Evolutionary conservation across 2,888 invertebrate species (phyloP).

Genomic region (Caenorhabditis doughertyi): DNA sequence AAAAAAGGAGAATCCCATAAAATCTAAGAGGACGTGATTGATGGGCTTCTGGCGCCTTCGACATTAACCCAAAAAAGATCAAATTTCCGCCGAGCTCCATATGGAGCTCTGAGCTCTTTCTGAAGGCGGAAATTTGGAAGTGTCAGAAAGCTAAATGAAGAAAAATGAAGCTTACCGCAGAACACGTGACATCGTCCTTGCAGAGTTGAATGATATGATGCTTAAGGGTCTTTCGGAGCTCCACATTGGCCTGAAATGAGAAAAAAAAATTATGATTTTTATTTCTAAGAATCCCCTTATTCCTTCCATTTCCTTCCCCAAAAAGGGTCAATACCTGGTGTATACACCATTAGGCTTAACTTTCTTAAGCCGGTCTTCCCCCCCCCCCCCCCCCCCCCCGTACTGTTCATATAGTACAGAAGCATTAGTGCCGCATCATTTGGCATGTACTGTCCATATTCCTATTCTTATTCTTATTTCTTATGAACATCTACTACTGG

Average conservation of each 20-base stretch:
- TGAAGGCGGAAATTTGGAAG: no score
- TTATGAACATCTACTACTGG: background rate
- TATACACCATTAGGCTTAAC: constrained; percentile 14
- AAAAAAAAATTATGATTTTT: background rate
- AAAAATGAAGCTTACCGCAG: constrained; percentile 80
- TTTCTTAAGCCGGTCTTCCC: constrained; percentile 13
- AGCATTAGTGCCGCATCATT: constrained; percentile 45
- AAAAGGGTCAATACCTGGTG: background rate
- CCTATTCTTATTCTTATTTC: constrained; percentile 1
- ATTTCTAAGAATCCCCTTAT: no score
- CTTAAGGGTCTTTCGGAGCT: constrained; percentile 76
- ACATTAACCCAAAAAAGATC: no score
- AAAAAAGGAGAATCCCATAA: no score
- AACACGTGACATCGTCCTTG: constrained; percentile 78
- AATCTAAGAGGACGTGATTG: no score
- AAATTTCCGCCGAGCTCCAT: no score
- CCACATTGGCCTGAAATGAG: constrained; percentile 76
- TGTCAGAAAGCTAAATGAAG: no score
- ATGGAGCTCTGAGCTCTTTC: no score
- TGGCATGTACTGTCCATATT: constrained; percentile 35
- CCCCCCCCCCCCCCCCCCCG: background rate
- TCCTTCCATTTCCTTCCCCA: background rate
- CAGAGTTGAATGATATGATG: constrained; percentile 81
- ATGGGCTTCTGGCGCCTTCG: no score
- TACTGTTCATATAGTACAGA: background rate